Conservation (phyloP, 1,140 invertebrate genomes). For the Euglossa dilemma region DNA sequence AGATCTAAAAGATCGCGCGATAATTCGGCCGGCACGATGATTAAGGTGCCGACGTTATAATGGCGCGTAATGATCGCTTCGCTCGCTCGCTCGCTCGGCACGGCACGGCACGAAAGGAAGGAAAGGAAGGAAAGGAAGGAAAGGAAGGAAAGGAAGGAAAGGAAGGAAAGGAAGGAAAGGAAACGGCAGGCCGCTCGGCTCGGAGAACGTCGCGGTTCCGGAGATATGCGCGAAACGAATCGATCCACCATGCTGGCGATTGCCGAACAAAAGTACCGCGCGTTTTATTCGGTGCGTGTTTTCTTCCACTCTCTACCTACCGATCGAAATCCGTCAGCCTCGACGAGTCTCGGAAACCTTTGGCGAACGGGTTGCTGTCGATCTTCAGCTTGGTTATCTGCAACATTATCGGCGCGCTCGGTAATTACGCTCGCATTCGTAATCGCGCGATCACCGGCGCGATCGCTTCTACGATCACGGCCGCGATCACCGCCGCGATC, state of each 20-base stretch:
- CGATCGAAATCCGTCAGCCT: conserved; percentile 88
- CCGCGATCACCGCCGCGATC: no score
- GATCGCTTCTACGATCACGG: no score
- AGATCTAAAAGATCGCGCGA: conserved; percentile 58
- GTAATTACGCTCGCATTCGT: conserved; percentile 1
- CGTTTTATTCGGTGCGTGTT: not conserved
- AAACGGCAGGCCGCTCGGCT: no score
- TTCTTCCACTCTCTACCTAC: conserved; percentile 39
- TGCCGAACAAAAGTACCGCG: not conserved
- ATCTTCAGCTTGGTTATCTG: conserved; percentile 92
- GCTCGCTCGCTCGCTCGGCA: not conserved
- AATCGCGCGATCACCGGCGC: not conserved
- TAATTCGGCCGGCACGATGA: conserved; percentile 61
- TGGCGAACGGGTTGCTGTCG: conserved; percentile 93
- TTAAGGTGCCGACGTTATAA: conserved; percentile 67
- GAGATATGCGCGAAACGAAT: conserved; percentile 15
- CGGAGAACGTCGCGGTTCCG: not conserved
- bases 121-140: not conserved
- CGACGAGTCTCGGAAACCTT: conserved; percentile 92
- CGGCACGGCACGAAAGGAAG: not conserved
- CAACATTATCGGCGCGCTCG: conserved; percentile 21
- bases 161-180: no score
- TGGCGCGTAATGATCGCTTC: conserved; percentile 59
- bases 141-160: not conserved
- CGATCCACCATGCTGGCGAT: conserved; percentile 5